A percentile compares a stretch with the other conserved stretches of the same genome.
Evolutionary conservation across 35 echinoderm and acorn worm species (phyloP).

Genomic region (Hemicentrotus pulcherrimus): DNA sequence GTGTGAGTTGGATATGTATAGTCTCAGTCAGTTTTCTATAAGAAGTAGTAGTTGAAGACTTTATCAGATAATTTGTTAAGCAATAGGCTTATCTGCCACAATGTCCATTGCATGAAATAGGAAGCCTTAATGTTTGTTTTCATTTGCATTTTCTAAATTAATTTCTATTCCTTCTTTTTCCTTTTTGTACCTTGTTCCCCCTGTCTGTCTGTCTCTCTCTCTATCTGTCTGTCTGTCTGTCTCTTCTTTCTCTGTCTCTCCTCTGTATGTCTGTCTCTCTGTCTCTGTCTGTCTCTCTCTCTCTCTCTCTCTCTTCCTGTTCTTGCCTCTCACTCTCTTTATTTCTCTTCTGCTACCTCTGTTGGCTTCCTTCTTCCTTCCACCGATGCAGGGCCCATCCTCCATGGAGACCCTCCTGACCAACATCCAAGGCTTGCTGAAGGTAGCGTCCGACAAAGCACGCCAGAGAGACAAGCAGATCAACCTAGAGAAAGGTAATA

Average conservation of each 20-base stretch:
- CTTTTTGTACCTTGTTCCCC: background rate
- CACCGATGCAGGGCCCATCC: slow-evolving; percentile 70
- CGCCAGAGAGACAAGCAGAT: slow-evolving; percentile 95
- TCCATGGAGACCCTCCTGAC: slow-evolving; percentile 97
- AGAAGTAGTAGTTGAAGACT: too few species aligned
- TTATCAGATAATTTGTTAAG: too few species aligned
- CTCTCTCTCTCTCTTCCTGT: too few species aligned
- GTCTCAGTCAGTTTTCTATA: too few species aligned
- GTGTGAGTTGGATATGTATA: too few species aligned
- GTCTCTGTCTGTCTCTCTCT: too few species aligned
- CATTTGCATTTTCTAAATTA: background rate
- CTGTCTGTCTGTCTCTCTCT: background rate
- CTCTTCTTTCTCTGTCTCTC: too few species aligned
- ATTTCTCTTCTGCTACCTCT: background rate
- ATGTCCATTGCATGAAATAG: background rate
- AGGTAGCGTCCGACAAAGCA: slow-evolving; percentile 96
- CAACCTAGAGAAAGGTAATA: slow-evolving; percentile 85
- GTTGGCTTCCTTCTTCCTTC: background rate
- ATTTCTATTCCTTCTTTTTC: background rate
- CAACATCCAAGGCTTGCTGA: slow-evolving; percentile 95
- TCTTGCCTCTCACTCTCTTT: background rate
- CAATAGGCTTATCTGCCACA: too few species aligned
- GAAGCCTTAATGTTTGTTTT: background rate
- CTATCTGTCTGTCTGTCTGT: too few species aligned
- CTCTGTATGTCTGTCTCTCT: too few species aligned